Percentiles rank a stretch among this genome's conserved stretches.
Evolutionary conservation across 2,113 vertebrate genomes (phyloP).

Genomic region (Sporophila hypoxantha): DNA sequence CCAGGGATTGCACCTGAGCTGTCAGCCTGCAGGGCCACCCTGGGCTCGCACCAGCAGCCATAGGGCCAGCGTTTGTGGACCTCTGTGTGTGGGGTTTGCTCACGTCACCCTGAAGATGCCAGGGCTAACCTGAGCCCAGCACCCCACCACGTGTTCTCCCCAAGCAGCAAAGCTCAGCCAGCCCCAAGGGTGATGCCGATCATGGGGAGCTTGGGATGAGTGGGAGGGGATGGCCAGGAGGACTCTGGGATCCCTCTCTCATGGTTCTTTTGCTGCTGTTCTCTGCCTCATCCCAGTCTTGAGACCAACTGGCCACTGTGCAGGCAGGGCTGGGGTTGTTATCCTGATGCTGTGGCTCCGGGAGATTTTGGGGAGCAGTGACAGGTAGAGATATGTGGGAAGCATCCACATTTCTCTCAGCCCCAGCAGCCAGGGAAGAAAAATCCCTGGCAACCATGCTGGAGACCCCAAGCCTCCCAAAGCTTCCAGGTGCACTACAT

Average conservation of each 20-base stretch:
- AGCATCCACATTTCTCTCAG: constrained; percentile 68
- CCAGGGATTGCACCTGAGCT: accelerated
- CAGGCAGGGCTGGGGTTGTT: neutral
- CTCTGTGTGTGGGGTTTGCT: neutral
- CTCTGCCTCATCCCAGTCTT: accelerated
- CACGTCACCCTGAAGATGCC: neutral
- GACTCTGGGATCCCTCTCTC: neutral
- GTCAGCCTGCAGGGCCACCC: neutral
- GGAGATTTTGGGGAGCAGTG: neutral
- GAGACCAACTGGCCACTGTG: accelerated
- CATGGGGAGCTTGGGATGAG: neutral
- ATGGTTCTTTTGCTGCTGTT: neutral
- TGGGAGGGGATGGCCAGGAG: neutral
- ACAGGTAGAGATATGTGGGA: constrained; percentile 55
- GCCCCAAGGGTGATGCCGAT: accelerated
- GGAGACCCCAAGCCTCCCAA: accelerated
- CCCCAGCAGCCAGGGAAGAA: constrained; percentile 35
- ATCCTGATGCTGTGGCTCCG: accelerated
- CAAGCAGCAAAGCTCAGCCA: neutral
- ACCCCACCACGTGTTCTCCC: accelerated
- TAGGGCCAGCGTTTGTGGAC: neutral
- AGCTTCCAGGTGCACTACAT: neutral
- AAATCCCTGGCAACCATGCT: neutral
- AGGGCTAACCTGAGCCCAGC: neutral
- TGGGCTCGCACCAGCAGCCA: accelerated